Evolutionary conservation across 2,888 invertebrate genomes (phyloP).

Genomic region (Nemotelus nigrinus): DNA sequence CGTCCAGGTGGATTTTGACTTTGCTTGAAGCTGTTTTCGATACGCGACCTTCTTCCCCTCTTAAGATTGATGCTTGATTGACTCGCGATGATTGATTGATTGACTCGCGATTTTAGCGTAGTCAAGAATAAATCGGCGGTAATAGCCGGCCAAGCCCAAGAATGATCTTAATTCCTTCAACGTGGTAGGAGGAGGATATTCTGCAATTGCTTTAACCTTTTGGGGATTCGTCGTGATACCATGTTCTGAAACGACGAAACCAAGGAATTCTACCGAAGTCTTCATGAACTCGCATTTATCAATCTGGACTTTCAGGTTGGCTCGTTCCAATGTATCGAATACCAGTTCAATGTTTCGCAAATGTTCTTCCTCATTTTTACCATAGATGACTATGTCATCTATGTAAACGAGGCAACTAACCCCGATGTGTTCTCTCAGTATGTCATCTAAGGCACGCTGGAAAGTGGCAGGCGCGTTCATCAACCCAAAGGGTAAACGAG

Average conservation of each 20-base stretch:
- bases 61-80: no score
- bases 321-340: not conserved
- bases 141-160: slow-evolving; percentile 49
- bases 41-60: no score
- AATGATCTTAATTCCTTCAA: slow-evolving; percentile 42
- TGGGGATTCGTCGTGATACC: no score
- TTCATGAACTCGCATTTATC: no score
- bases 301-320: not conserved
- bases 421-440: slow-evolving; percentile 45
- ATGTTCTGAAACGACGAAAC: no score
- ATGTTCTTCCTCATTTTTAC: slow-evolving; percentile 46
- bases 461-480: not conserved
- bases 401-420: slow-evolving; percentile 52
- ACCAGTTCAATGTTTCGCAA: slow-evolving; percentile 42
- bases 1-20: no score
- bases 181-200: slow-evolving; percentile 49
- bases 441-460: slow-evolving; percentile 25
- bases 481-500: no score
- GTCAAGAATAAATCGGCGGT: slow-evolving; percentile 29
- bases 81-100: no score
- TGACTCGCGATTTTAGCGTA: no score
- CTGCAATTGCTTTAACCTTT: slow-evolving; percentile 50
- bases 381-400: slow-evolving; percentile 53
- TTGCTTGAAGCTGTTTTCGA: no score
- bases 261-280: no score